These are phyloP conservation scores for Orgyia antiqua DNA, from an alignment of 2,888 invertebrate genomes.

Conservation along the genomic window DNA sequence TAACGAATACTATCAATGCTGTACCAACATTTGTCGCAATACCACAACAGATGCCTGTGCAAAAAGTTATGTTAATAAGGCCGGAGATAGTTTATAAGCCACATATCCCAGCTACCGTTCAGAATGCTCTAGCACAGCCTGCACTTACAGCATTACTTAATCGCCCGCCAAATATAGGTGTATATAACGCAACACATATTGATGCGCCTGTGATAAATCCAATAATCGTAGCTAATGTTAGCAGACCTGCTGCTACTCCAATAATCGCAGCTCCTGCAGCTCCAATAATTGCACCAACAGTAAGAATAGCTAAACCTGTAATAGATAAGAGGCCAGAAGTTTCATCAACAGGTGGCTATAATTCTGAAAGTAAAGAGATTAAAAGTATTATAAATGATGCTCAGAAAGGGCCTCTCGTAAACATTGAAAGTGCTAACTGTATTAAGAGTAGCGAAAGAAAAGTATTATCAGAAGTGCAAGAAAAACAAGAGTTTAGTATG, in stretches of 20 bases:
- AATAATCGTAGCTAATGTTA: conserved; percentile 38
- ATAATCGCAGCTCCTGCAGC: background rate
- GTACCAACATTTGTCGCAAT: conserved; percentile 28
- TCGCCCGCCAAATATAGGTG: conserved; percentile 34
- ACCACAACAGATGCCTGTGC: conserved; percentile 30
- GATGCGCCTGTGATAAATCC: conserved; percentile 38
- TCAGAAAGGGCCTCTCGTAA: no score
- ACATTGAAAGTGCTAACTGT: conserved; percentile 15
- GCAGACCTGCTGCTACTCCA: conserved; percentile 12
- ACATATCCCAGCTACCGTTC: conserved; percentile 30
- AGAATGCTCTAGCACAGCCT: conserved; percentile 21
- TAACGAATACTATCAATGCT: conserved; percentile 5
- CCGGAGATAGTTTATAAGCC: conserved; percentile 44
- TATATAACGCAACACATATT: conserved; percentile 42
- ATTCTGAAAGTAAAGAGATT: background rate
- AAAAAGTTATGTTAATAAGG: conserved; percentile 46
- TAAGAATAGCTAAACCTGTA: background rate
- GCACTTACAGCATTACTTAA: no score
- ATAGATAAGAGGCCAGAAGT: background rate
- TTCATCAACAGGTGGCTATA: background rate
- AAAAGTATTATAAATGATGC: background rate
- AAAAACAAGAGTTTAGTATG: conserved; percentile 27
- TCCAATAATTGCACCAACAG: background rate
- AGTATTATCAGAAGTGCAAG: conserved; percentile 48
- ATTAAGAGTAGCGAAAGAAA: conserved; percentile 35